A percentile compares a stretch with the other conserved stretches of the same genome.
Conservation (phyloP, 2,797 vertebrate species). For the Novumbra hubbsi region DNA sequence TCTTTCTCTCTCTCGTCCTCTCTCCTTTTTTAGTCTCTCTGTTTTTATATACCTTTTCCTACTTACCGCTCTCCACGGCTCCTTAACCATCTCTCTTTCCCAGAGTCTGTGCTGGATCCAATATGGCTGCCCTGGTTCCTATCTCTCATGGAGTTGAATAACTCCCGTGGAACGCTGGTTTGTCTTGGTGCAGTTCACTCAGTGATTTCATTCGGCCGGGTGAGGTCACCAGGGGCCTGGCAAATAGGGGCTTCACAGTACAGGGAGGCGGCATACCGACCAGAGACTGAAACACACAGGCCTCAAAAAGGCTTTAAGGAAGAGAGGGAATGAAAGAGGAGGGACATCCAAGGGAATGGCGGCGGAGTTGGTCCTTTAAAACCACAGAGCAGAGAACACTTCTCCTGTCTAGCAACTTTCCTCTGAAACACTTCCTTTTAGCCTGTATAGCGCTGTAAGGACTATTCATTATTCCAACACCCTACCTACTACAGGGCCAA, state of each 20-base stretch:
- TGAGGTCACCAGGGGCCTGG: conserved; percentile 87
- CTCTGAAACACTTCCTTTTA: conserved; percentile 20
- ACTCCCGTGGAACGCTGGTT: conserved; percentile 86
- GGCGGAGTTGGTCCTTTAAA: conserved; percentile 63
- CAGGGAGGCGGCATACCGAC: conserved; percentile 61
- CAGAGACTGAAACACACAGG: conserved; percentile 66
- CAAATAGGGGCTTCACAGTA: conserved; percentile 87
- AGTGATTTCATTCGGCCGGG: conserved; percentile 91
- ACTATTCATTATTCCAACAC: conserved; percentile 71
- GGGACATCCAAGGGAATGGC: conserved; percentile 65
- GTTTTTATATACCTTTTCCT: conserved; percentile 4
- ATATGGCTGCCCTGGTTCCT: conserved; percentile 51
- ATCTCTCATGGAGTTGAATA: conserved; percentile 86
- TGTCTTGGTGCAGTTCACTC: conserved; percentile 83
- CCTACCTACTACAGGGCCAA: conserved; percentile 55
- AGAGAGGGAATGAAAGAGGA: conserved; percentile 45
- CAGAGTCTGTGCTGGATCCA: conserved; percentile 42
- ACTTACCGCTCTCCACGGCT: conserved; percentile 31
- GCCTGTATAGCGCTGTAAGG: conserved; percentile 23
- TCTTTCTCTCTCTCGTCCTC: neutral
- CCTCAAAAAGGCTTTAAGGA: conserved; percentile 55
- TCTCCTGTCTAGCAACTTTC: conserved; percentile 5
- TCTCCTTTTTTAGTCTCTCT: neutral
- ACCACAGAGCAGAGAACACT: conserved; percentile 30
- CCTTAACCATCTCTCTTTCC: conserved; percentile 1